Percentiles rank a stretch among this genome's conserved stretches.
Evolutionary conservation across 92 coral and sea anemone species (phyloP).

Genomic region (Metridium senile): DNA sequence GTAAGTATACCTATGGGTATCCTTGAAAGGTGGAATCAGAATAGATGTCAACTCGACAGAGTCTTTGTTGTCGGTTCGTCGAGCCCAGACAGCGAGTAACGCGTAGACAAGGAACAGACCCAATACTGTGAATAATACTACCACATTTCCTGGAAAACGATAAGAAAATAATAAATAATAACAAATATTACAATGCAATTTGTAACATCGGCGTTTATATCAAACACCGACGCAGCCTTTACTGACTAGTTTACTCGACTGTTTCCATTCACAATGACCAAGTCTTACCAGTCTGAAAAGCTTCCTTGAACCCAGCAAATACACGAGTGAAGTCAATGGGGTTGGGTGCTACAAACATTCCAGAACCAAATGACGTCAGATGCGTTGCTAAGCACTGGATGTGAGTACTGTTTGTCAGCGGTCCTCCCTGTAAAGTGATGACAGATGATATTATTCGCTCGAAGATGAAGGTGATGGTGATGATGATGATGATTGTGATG

Average conservation of each 20-base stretch:
- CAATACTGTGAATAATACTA: slow-evolving; percentile 60
- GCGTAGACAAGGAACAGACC: slow-evolving; percentile 46
- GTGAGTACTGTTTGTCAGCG: slow-evolving; percentile 53
- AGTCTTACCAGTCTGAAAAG: slow-evolving; percentile 54
- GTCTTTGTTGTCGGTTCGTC: slow-evolving; percentile 64
- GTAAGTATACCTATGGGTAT: slow-evolving; percentile 45
- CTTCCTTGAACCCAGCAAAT: slow-evolving; percentile 61
- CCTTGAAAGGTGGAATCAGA: slow-evolving; percentile 42
- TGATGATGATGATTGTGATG: neutral
- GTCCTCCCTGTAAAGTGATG: slow-evolving; percentile 65
- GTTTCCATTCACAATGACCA: neutral
- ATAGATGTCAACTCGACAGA: slow-evolving; percentile 55
- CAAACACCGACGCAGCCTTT: no score
- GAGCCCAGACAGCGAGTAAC: slow-evolving; percentile 58
- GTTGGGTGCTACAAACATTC: slow-evolving; percentile 75
- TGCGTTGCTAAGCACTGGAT: slow-evolving; percentile 75
- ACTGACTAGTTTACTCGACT: no score
- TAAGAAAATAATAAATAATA: no score
- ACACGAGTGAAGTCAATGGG: slow-evolving; percentile 79
- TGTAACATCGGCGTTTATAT: no score
- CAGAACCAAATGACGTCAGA: slow-evolving; percentile 83
- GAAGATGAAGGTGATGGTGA: neutral
- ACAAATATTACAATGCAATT: no score
- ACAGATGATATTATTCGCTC: neutral
- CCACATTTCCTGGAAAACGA: slow-evolving; percentile 44